phyloP scores from a whole-genome alignment of 2,113 vertebrate genomes.

The Neoarius graeffei region DNA sequence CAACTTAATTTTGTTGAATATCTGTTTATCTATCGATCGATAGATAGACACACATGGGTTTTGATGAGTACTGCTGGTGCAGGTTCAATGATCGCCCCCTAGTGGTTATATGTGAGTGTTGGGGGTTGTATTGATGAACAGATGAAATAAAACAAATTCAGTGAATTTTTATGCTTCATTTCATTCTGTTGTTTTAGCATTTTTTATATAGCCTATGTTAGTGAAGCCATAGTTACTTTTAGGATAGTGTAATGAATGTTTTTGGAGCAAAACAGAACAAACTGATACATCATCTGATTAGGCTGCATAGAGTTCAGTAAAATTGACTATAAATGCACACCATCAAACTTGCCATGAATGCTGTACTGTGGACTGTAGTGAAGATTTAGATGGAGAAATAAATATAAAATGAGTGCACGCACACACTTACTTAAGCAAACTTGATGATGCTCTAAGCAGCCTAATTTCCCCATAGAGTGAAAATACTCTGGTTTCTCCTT shows the following conservation, averaged over 20 bases:
- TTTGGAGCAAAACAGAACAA: background rate
- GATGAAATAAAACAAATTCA: background rate
- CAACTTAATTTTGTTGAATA: too few species aligned
- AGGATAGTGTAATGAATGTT: background rate
- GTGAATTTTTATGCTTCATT: background rate
- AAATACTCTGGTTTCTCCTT: constrained; percentile 18
- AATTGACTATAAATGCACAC: background rate
- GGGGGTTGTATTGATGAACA: background rate
- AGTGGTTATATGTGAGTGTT: constrained; percentile 53
- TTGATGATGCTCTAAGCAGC: background rate
- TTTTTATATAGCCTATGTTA: background rate
- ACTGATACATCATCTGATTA: background rate
- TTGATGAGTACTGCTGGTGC: background rate
- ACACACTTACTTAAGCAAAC: background rate
- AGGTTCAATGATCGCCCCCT: constrained; percentile 61
- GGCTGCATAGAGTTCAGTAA: background rate
- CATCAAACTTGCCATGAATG: background rate
- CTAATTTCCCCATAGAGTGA: constrained; percentile 31
- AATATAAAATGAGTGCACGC: background rate
- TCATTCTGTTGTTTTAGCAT: background rate
- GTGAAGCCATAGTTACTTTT: background rate
- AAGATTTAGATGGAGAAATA: background rate
- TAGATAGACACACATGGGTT: too few species aligned
- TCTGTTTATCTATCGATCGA: too few species aligned
- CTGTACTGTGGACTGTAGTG: background rate